phyloP scores from a whole-genome alignment of 2,113 vertebrate species.

The Garra rufa region DNA sequence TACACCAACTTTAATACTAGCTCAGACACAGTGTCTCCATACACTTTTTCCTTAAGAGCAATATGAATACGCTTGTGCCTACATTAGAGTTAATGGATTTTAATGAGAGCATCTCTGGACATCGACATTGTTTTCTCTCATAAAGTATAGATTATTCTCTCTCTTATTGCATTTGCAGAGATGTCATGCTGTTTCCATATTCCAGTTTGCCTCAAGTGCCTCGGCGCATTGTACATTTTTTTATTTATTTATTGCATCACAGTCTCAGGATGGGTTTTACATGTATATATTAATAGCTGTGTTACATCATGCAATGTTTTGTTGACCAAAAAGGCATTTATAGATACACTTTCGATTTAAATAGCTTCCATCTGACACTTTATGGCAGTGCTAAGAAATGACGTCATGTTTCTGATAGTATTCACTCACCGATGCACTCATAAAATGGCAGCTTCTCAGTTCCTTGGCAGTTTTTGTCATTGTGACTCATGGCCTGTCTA shows the following conservation, averaged over 20 bases:
- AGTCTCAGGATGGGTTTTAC: background rate
- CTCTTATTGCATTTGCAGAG: background rate
- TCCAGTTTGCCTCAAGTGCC: background rate
- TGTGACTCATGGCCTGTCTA: constrained; percentile 42
- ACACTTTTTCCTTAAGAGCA: background rate
- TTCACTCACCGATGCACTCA: background rate
- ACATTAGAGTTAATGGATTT: background rate
- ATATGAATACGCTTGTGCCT: background rate
- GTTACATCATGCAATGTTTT: background rate
- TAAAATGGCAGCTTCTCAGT: background rate
- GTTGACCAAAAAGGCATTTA: background rate
- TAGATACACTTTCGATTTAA: background rate
- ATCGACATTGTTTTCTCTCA: background rate
- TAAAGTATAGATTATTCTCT: constrained; percentile 10
- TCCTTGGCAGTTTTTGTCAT: background rate
- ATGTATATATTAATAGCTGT: background rate
- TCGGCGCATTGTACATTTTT: background rate
- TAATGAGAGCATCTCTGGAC: constrained; percentile 20
- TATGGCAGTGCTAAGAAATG: constrained; percentile 8
- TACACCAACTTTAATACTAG: background rate
- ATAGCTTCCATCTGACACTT: background rate
- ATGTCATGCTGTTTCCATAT: background rate
- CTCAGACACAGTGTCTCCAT: background rate
- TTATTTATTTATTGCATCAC: background rate
- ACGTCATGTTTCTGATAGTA: background rate